Evolutionary conservation across 2,113 vertebrate species (phyloP), one percentile per base, ranked within the genome.

Genomic region (Ictidomys tridecemlineatus): DNA sequence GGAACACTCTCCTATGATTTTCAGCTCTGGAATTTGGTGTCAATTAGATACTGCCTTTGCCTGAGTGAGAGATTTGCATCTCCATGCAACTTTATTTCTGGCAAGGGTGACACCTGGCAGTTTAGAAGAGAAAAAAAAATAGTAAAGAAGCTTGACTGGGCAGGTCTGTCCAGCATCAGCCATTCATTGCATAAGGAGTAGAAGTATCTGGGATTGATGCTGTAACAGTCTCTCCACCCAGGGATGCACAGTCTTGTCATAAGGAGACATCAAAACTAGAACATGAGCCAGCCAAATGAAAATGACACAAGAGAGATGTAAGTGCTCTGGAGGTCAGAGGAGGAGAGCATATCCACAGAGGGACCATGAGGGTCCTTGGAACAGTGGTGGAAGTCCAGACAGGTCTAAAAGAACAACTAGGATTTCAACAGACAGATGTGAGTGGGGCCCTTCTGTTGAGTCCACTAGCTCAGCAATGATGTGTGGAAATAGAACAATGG

Each of bases 31-130:
- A 86, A 53, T n/a, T 73, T n/a, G 32, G 8, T 69, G 58, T 67
- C 28, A 17, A 12, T 5, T 4, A 42, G 63, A 91, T 37, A 73
- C 45, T 32, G 42, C n/a, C 69, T 70, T 14, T 80, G 28, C 17
- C 77, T 67, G 82, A 73, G n/a, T 1, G 26, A 82, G 39, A 73
- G 17, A 58, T 70, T 34, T 53, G 28, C 87, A 48, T 87, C 58
- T 67, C 42, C 22, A 34, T 39, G 42, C 58, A 45, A 4, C 42
- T 95, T 90, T 30, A 37, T 86, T 91, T 94, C 78, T 91, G 89
- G 65, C 53, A 77, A 89, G 65, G 16, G 76, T 24, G 65, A 37
- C 42, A 34, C 53, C 90, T 80, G 53, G 8, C 65, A 37, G 34
- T 34, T 78, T 24, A 20, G 24, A 76, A 37, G 34, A 88, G 69